Base-by-base conservation (phyloP, 2,888 invertebrate genomes). In the Gortyna flavago region DNA sequence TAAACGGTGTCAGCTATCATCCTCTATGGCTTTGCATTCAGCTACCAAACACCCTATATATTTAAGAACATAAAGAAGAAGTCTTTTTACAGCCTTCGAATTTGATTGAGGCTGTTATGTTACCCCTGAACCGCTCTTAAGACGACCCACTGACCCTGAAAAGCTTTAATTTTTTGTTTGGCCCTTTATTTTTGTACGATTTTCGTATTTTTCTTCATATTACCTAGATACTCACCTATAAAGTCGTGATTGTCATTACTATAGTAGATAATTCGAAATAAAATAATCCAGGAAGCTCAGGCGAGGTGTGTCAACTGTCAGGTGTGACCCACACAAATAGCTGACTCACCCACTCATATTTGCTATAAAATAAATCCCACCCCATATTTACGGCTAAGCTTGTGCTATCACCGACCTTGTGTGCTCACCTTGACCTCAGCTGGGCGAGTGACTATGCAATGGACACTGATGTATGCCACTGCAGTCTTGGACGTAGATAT, bases 361-460 rank as follows among this genome's bases (percentile, higher is more conserved):
- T 7, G 35, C 44, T 32, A 48, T 81, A 67, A 65, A 70, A 66
- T 76, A 78, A 72, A 73, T 71, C 48, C 16, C 48, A 80, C 78
- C 74, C 72, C 48, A 57, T 69, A 66, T 35, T 18, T 38, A 54
- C 16, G 41, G n/a, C 6, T n/a, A 59, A 75, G 54, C 79, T 70
- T 59, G 69, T 75, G 85, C 66, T 78, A 71, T 67, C 67, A 65
- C 29, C 32, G 77, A 61, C 86, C 80, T 81, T 77, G 75, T 25
- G 78, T 16, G 41, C 18, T 81, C 67, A 74, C 86, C 88, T 77
- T 86, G 86, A 80, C 86, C 79, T 70, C 72, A 32, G 6, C 65
- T 32, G 13, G 79, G 41, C 51, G 16, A 32, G 62, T 72, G 72
- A 64, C 61, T 84, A 76, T 51, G 66, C 73, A 73, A 6, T 59